phyloP scores from a whole-genome alignment of 2,113 vertebrate species.

The Tautogolabrus adspersus region DNA sequence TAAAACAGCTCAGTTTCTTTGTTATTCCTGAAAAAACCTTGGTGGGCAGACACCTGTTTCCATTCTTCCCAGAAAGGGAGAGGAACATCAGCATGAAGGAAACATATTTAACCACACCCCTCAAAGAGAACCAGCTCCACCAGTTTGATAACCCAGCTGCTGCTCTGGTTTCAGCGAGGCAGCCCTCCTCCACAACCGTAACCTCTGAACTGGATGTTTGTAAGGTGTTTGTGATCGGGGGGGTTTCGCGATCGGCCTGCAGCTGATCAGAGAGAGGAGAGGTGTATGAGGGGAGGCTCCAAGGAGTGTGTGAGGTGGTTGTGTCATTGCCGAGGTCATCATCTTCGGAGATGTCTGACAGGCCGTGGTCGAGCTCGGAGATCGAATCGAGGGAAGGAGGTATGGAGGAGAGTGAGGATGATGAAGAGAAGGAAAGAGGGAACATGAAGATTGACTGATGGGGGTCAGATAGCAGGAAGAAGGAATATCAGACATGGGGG shows the following conservation, averaged over 20 bases:
- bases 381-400: conserved; percentile 85
- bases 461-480: conserved; percentile 12
- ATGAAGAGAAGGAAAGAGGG: conserved; percentile 84
- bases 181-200: conserved; percentile 31
- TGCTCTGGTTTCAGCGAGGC: conserved; percentile 32
- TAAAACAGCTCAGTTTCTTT: conserved; percentile 35
- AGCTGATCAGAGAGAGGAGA: conserved; percentile 55
- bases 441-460: conserved; percentile 85
- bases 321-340: conserved; percentile 74
- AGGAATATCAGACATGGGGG: not conserved
- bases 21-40: conserved; percentile 23
- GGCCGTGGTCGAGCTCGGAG: conserved; percentile 87
- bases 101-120: conserved; percentile 59
- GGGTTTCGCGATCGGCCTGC: conserved; percentile 34
- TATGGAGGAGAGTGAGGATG: conserved; percentile 82
- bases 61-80: conserved; percentile 40
- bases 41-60: conserved; percentile 16
- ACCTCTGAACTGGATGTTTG: conserved; percentile 20
- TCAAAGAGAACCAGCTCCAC: conserved; percentile 51
- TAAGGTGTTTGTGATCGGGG: not conserved
- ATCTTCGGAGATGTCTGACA: conserved; percentile 94
- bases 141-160: conserved; percentile 2
- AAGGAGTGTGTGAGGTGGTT: conserved; percentile 43
- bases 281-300: conserved; percentile 50
- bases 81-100: conserved; percentile 65